Conservation (phyloP, 2,888 invertebrate species). For the Agrenia bidenticulata region DNA sequence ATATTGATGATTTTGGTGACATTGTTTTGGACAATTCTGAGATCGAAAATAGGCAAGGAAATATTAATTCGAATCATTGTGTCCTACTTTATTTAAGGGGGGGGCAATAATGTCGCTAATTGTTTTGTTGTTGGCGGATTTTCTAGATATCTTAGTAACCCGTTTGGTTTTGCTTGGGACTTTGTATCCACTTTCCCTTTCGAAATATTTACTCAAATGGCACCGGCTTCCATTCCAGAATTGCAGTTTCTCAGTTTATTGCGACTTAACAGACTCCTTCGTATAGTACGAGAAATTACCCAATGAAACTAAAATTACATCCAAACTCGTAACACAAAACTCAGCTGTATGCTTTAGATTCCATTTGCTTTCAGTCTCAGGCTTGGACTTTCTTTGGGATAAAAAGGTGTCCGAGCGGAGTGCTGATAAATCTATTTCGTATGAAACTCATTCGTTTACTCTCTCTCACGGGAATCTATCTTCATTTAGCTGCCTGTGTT, state of each 20-base stretch:
- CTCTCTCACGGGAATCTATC: constrained; percentile 28
- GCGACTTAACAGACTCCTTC: constrained; percentile 30
- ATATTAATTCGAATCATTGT: too few relatives aligned
- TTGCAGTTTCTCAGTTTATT: constrained; percentile 3
- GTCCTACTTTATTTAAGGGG: too few relatives aligned
- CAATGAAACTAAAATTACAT: too few relatives aligned
- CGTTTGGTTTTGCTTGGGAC: constrained; percentile 28
- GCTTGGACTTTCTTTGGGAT: background rate
- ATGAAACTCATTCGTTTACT: constrained; percentile 28
- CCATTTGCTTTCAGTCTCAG: background rate
- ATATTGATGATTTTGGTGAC: constrained; percentile 26
- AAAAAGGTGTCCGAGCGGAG: background rate
- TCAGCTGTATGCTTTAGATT: constrained; percentile 1
- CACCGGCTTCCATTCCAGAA: constrained; percentile 1
- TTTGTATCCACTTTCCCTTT: constrained; percentile 33
- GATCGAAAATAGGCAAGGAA: constrained; percentile 27
- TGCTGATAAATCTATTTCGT: constrained; percentile 14
- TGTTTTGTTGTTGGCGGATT: too few relatives aligned
- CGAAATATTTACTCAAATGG: constrained; percentile 26
- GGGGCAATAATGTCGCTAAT: too few relatives aligned
- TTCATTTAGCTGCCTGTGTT: constrained; percentile 30
- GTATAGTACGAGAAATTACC: constrained; percentile 22
- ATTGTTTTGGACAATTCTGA: constrained; percentile 24
- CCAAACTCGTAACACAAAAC: background rate
- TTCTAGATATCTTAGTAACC: constrained; percentile 28